Percentiles rank a stretch among this genome's conserved stretches.
phyloP scores from a whole-genome alignment of 1,140 invertebrate species.

The Heliothis subflexa region DNA sequence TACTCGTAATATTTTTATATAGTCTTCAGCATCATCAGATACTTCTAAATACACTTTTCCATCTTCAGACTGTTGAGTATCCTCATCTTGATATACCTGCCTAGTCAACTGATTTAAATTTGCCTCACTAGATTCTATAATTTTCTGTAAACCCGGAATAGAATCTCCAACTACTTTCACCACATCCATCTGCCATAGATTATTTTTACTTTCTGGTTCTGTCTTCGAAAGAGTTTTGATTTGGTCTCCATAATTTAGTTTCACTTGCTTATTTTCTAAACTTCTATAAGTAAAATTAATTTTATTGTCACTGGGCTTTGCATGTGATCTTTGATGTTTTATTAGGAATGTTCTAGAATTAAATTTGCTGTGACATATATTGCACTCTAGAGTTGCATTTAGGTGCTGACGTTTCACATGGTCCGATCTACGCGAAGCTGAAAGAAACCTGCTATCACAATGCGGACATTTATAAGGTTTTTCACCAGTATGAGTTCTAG shows the following conservation, averaged over 20 bases:
- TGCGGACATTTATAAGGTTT: conserved; percentile 79
- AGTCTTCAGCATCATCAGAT: conserved; percentile 58
- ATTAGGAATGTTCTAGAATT: conserved; percentile 61
- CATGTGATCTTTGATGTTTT: conserved; percentile 68
- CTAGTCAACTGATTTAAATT: conserved; percentile 13
- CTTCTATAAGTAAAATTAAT: conserved; percentile 1
- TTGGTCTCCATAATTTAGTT: neutral
- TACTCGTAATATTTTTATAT: conserved; percentile 37
- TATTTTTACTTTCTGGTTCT: neutral
- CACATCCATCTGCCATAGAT: conserved; percentile 22
- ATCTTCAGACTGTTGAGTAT: conserved; percentile 43
- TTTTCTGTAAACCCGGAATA: conserved; percentile 16
- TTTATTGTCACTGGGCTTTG: conserved; percentile 11
- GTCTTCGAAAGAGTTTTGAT: conserved; percentile 9
- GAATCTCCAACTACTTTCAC: conserved; percentile 1
- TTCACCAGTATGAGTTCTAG: conserved; percentile 82
- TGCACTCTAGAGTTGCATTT: conserved; percentile 62
- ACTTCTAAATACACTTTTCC: conserved; percentile 62
- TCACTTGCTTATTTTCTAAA: neutral
- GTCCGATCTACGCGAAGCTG: conserved; percentile 71
- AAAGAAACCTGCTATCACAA: conserved; percentile 71
- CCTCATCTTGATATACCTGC: conserved; percentile 25
- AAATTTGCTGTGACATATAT: conserved; percentile 67
- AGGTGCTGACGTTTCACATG: conserved; percentile 71
- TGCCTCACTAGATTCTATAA: conserved; percentile 13